Percentiles rank a stretch among this genome's conserved stretches.
These are phyloP conservation scores for Esox lucius DNA, from an alignment of 2,797 vertebrate species.

Conservation along the genomic window DNA sequence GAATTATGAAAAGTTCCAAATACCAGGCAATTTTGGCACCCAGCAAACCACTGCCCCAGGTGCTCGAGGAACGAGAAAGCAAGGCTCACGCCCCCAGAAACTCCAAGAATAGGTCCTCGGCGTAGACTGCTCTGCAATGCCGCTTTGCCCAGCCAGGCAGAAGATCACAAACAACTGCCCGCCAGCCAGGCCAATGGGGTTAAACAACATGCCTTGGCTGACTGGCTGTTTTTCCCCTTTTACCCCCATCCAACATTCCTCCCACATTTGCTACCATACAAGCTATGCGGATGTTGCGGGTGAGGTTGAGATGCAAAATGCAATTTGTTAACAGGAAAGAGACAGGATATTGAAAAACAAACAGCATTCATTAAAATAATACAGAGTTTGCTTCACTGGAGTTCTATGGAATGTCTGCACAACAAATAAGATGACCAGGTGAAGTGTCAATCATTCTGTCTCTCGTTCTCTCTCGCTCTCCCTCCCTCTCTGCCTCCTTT, in stretches of 20 bases:
- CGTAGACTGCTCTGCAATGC: not conserved
- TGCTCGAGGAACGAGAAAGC: conserved; percentile 12
- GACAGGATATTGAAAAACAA: not conserved
- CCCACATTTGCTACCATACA: not conserved
- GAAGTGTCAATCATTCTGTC: not conserved
- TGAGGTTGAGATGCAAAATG: not conserved
- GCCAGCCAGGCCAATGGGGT: not conserved
- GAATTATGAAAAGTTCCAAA: too few species aligned
- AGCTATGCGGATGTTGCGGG: not conserved
- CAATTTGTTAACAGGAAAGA: not conserved
- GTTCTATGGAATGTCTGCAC: not conserved
- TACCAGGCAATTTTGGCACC: too few species aligned
- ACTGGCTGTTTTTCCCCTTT: not conserved
- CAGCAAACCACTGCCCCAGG: conserved; percentile 21
- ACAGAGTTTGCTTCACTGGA: not conserved
- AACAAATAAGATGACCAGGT: not conserved
- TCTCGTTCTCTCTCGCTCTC: conserved; percentile 27
- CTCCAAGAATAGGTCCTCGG: conserved; percentile 37
- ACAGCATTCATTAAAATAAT: not conserved
- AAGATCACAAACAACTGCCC: conserved; percentile 31
- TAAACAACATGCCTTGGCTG: conserved; percentile 2
- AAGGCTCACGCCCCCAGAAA: conserved; percentile 29
- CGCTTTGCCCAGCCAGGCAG: conserved; percentile 15
- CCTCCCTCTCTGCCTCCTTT: conserved; percentile 19
- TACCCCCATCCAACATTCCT: not conserved